A percentile compares a stretch with the other conserved stretches of the same genome.
These are phyloP conservation scores for Antedon bifida DNA, from an alignment of 35 echinoderm and acorn worm species.

Conservation along the genomic window DNA sequence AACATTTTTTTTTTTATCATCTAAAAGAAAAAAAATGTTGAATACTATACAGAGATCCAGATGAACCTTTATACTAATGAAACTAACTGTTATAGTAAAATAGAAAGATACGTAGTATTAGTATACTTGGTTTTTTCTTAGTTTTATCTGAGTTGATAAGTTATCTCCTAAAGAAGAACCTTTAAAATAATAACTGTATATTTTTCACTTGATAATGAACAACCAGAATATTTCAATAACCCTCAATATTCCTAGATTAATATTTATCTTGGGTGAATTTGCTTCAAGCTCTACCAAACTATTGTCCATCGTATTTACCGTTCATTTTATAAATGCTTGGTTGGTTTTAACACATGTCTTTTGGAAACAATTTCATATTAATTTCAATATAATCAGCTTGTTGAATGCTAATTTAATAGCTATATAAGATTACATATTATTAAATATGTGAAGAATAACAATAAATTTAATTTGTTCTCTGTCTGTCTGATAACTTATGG, in stretches of 20 bases:
- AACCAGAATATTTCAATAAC: no score
- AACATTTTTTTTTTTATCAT: no score
- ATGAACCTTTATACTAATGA: no score
- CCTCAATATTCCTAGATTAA: not conserved
- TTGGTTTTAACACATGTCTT: not conserved
- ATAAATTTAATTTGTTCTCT: not conserved
- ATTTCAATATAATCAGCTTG: not conserved
- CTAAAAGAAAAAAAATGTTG: no score
- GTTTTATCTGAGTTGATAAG: no score
- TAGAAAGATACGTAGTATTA: no score
- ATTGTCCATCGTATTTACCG: not conserved
- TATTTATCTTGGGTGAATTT: not conserved
- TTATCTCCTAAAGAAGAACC: no score
- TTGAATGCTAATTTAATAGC: not conserved
- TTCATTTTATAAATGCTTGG: not conserved
- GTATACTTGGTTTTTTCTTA: no score
- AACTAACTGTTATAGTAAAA: no score
- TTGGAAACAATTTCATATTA: not conserved
- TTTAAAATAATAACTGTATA: no score
- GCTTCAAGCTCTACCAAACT: not conserved
- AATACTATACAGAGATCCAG: no score
- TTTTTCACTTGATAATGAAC: no score
- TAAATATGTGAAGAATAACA: not conserved
- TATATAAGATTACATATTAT: not conserved
- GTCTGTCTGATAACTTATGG: not conserved